These are phyloP conservation scores for Timema cristinae DNA, from an alignment of 2,888 invertebrate genomes.

Conservation along the genomic window DNA sequence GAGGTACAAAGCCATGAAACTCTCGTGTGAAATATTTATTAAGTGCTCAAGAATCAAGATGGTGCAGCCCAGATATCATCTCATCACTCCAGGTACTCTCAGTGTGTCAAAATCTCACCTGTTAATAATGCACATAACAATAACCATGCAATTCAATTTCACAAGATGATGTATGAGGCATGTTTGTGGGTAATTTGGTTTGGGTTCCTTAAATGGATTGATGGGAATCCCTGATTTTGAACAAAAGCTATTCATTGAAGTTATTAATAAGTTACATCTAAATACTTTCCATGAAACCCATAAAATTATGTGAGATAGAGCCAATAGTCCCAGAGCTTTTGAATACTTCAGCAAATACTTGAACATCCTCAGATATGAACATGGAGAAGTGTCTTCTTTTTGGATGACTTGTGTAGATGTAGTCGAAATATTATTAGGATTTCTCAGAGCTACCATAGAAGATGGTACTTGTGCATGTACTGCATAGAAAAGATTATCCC, in stretches of 20 bases:
- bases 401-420: neutral
- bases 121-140: no score
- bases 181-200: neutral
- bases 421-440: neutral
- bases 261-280: neutral
- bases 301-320: neutral
- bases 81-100: no score
- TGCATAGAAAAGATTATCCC: neutral
- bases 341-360: neutral
- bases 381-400: slow-evolving; percentile 3
- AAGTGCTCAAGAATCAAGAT: no score
- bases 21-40: no score
- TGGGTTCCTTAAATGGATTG: neutral
- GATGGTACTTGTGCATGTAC: neutral
- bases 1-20: no score
- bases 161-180: neutral
- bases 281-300: neutral
- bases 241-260: neutral
- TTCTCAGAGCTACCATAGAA: neutral
- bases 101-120: no score
- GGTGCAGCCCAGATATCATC: no score
- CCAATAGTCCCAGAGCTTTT: neutral
- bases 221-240: neutral
- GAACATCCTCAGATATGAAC: neutral
- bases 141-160: neutral